Evolutionary conservation across 2,113 vertebrate species (phyloP).

Genomic region (Hippocampus abdominalis): DNA sequence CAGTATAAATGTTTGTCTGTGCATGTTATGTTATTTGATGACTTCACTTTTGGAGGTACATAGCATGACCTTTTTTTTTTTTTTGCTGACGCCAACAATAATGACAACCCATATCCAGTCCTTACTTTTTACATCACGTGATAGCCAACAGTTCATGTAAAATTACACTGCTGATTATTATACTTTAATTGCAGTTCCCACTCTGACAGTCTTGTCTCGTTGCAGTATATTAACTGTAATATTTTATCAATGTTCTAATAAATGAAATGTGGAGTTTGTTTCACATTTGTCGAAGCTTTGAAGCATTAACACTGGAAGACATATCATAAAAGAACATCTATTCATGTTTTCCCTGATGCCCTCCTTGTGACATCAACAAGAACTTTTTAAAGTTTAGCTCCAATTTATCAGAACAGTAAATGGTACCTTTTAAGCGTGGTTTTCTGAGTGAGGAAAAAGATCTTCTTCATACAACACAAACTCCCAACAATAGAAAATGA

Average conservation of each 20-base stretch:
- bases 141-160: neutral
- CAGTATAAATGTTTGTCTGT: slow-evolving; percentile 1
- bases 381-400: neutral
- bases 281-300: too few relatives aligned
- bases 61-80: too few relatives aligned
- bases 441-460: neutral
- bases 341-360: neutral
- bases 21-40: neutral
- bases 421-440: neutral
- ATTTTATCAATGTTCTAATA: too few relatives aligned
- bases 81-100: neutral
- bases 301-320: neutral
- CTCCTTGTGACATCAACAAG: neutral
- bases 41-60: neutral
- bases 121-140: neutral
- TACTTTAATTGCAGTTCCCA: neutral
- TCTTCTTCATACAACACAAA: neutral
- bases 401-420: neutral
- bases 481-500: neutral
- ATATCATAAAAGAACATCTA: neutral
- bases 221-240: neutral
- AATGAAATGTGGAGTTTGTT: too few relatives aligned
- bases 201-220: neutral
- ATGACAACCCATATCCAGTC: neutral
- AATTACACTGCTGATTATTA: neutral